Evolutionary conservation across 2,113 vertebrate species (phyloP).

Genomic region (Polyodon spathula): DNA sequence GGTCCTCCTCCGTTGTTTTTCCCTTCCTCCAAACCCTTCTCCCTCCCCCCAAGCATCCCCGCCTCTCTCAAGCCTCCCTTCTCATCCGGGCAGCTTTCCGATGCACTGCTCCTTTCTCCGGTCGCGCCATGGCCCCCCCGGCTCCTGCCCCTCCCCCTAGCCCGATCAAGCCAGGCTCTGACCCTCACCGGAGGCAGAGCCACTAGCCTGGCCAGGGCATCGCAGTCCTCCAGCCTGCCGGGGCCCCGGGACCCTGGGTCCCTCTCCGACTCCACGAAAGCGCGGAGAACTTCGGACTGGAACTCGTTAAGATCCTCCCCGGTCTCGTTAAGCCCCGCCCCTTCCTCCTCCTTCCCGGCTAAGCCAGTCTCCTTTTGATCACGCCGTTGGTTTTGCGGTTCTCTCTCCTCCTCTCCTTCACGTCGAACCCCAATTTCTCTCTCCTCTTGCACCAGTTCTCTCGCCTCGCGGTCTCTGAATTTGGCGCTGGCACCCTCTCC

Average conservation of each 20-base stretch:
- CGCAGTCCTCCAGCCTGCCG: slow-evolving; percentile 52
- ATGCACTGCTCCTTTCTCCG: no score
- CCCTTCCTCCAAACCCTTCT: slow-evolving; percentile 10
- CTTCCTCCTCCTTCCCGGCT: neutral
- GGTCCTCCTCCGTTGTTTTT: slow-evolving; percentile 18
- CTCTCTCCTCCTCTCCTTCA: slow-evolving; percentile 24
- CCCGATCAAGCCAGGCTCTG: slow-evolving; percentile 51
- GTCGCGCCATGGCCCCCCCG: no score
- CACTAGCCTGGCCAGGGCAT: slow-evolving; percentile 56
- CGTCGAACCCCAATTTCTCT: no score
- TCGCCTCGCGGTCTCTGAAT: no score
- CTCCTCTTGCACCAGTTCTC: no score
- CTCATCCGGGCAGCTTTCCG: no score
- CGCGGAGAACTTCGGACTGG: slow-evolving; percentile 60
- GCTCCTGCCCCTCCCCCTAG: no score
- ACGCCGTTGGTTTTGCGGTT: neutral
- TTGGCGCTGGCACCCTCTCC: no score
- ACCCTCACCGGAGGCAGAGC: slow-evolving; percentile 56
- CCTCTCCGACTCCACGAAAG: slow-evolving; percentile 59
- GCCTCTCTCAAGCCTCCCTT: slow-evolving; percentile 28
- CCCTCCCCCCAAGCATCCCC: slow-evolving; percentile 14
- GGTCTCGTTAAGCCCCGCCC: slow-evolving; percentile 28
- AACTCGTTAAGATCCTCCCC: slow-evolving; percentile 51
- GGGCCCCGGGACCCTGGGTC: slow-evolving; percentile 54
- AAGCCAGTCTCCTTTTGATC: neutral